Base-by-base conservation (phyloP, 2,888 invertebrate species). In the Erpobdella octoculata region DNA sequence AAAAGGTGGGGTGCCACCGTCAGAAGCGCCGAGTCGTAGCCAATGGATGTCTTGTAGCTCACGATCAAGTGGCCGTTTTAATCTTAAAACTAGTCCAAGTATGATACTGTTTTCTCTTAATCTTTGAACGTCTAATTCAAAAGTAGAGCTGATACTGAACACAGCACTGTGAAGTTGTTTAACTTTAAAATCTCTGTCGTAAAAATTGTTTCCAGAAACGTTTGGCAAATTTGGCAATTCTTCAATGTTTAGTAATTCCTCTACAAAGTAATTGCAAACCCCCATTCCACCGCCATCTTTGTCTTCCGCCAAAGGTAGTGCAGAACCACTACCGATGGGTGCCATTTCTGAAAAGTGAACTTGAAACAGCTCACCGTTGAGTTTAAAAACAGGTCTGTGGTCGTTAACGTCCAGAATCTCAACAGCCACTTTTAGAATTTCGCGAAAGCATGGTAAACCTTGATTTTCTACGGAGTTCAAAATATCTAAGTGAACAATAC, bases 251-350 rank as follows among this genome's bases (percentile, higher is more conserved):
- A 15, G 9, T 9, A 53, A 25, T 53, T 53, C 53, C 25, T 46
- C 69, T 8, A 69, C n/a, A 12, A 35, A 58, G 28, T 69, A 69
- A 1, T 21, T 33, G 21, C 58, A 35, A 28, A 69, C 28, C 18
- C 69, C 69, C 18, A 35, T 58, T 21, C 35, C n/a, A 18, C 35
- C 35, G n/a, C 31, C 48, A 58, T 69, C 69, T 28, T 53, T 35
- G 25, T 69, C 69, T 5, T 69, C 69, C 18, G 69, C 69, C 1
- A 69, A 6, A n/a, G 69, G 69, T 3, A 69, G 36, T 9, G 48
- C 53, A 21, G 46, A 38, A 18, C 69, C 69, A 25, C 53, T 69
- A 6, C 69, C 69, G 15, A 69, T 33, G 2, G 69, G 69, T 18
- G 69, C 69, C 15, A 58, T n/a, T 35, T 69, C 69, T 18, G 69